Percentiles rank a stretch among this genome's conserved stretches.
phyloP scores from a whole-genome alignment of 2,797 vertebrate species.

The Clangula hyemalis region DNA sequence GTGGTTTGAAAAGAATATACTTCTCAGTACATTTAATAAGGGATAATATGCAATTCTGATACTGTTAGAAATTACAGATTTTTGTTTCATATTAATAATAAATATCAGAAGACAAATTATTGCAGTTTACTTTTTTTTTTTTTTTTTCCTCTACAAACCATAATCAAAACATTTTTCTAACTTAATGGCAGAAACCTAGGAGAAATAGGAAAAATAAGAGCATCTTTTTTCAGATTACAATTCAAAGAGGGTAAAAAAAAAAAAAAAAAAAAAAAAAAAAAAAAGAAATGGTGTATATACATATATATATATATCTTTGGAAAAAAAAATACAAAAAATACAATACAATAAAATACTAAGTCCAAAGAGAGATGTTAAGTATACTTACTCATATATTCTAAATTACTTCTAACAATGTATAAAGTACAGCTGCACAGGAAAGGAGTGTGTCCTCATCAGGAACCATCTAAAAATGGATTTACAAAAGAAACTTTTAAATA shows the following conservation, averaged over 20 bases:
- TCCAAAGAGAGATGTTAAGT: neutral
- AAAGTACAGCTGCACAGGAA: neutral
- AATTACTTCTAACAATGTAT: neutral
- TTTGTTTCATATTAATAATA: neutral
- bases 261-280: neutral
- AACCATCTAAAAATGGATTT: neutral
- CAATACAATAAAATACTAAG: no score
- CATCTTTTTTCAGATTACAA: neutral
- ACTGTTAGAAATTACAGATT: neutral
- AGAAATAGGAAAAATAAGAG: neutral
- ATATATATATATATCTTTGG: neutral
- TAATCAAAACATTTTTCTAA: neutral
- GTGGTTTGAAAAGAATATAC: neutral
- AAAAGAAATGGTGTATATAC: neutral
- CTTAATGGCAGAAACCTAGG: neutral
- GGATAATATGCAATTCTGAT: neutral
- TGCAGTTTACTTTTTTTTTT: rapidly evolving
- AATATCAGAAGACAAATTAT: neutral
- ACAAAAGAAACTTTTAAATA: neutral
- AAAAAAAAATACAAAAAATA: no score
- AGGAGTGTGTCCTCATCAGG: neutral
- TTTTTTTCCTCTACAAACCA: neutral
- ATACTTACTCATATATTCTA: neutral
- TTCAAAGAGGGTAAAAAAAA: neutral
- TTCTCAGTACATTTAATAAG: neutral